Conservation (phyloP, 1,140 invertebrate species). For the Zaprionus nigranus region DNA sequence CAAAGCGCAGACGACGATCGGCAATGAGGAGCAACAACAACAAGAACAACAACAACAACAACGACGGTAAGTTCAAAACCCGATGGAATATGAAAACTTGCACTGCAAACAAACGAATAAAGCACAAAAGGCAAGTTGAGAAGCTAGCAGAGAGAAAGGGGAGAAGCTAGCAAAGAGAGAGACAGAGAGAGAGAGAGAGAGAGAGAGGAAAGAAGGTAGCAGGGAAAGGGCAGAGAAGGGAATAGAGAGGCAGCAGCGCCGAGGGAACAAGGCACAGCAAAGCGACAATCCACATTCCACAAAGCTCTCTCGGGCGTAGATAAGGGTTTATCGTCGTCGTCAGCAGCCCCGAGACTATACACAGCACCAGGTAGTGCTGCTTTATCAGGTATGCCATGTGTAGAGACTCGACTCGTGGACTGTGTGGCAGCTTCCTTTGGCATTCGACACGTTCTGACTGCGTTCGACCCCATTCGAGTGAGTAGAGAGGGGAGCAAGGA, state of each 20-base stretch:
- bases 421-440: constrained; percentile 27
- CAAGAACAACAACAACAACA: constrained; percentile 14
- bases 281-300: constrained; percentile 50
- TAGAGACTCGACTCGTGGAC: neutral
- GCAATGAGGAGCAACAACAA: constrained; percentile 46
- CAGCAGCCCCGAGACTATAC: constrained; percentile 1
- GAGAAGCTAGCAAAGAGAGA: neutral
- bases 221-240: neutral
- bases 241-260: too few species aligned
- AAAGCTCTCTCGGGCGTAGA: constrained; percentile 46
- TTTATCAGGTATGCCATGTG: neutral
- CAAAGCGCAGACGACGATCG: constrained; percentile 72
- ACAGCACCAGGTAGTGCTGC: constrained; percentile 1
- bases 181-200: neutral
- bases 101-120: neutral
- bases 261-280: neutral
- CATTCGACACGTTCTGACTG: constrained; percentile 39
- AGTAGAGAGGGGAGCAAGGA: neutral
- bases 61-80: constrained; percentile 28
- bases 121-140: neutral
- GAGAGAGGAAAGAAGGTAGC: neutral
- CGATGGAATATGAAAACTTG: constrained; percentile 53
- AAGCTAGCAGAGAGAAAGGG: neutral
- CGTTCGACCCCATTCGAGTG: neutral
- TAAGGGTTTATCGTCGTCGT: constrained; percentile 64